These are phyloP conservation scores for Thaleichthys pacificus DNA, from an alignment of 2,797 vertebrate genomes.

Conservation along the genomic window DNA sequence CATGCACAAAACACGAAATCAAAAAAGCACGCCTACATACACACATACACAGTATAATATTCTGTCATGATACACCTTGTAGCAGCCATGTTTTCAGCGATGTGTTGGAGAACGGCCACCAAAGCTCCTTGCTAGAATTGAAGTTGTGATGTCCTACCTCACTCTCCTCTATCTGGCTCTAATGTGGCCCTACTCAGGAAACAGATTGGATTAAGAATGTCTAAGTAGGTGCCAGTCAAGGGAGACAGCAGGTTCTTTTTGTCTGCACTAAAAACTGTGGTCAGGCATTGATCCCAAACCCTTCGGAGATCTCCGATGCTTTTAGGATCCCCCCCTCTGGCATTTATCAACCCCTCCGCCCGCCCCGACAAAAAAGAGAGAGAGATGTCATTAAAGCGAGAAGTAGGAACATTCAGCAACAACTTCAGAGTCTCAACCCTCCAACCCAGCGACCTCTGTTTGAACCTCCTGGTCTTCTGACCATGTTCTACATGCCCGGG, in stretches of 20 bases:
- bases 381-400: constrained; percentile 49
- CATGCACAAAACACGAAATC: no score
- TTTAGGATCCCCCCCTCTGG: constrained; percentile 73
- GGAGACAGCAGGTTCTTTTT: constrained; percentile 82
- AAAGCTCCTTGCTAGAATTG: constrained; percentile 58
- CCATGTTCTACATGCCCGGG: constrained; percentile 48
- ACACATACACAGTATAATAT: no score
- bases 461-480: constrained; percentile 53
- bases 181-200: constrained; percentile 75
- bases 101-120: constrained; percentile 64
- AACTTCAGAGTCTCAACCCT: constrained; percentile 59
- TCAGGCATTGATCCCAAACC: constrained; percentile 85
- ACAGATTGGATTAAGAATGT: constrained; percentile 85
- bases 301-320: constrained; percentile 84
- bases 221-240: constrained; percentile 84
- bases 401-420: constrained; percentile 63
- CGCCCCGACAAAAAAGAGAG: constrained; percentile 33
- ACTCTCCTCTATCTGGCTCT: constrained; percentile 76
- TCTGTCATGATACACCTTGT: no score
- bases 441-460: constrained; percentile 51
- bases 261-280: constrained; percentile 81
- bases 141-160: constrained; percentile 72
- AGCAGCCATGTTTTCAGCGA: constrained; percentile 15
- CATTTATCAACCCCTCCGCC: constrained; percentile 63
- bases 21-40: no score